Conservation (phyloP, 2,797 vertebrate species). For the Borostomias antarcticus region DNA sequence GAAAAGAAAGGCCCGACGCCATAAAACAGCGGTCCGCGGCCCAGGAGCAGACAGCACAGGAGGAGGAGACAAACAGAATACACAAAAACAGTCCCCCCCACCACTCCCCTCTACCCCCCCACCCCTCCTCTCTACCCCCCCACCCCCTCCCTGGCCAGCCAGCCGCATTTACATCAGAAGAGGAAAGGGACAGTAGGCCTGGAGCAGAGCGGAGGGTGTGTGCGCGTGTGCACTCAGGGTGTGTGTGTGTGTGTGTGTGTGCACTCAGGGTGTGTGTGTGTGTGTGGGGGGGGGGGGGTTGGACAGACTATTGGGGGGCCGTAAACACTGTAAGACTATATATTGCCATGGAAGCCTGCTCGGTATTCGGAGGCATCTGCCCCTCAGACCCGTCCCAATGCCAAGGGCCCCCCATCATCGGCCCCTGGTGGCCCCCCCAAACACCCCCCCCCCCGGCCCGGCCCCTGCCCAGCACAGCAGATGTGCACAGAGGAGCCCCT, state of each 20-base stretch:
- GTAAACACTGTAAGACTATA: slow-evolving; percentile 79
- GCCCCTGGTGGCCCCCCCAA: slow-evolving; percentile 46
- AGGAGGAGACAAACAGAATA: slow-evolving; percentile 47
- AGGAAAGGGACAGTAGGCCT: slow-evolving; percentile 66
- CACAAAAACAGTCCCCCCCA: slow-evolving; percentile 62
- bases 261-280: slow-evolving; percentile 49
- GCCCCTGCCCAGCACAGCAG: slow-evolving; percentile 72
- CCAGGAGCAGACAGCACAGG: slow-evolving; percentile 37
- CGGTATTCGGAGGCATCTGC: slow-evolving; percentile 73
- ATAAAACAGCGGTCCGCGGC: slow-evolving; percentile 14
- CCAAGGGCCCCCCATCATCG: slow-evolving; percentile 36
- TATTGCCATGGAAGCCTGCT: slow-evolving; percentile 74
- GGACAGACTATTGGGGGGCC: slow-evolving; percentile 63
- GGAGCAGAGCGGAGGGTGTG: slow-evolving; percentile 52
- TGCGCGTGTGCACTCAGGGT: background rate
- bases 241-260: background rate
- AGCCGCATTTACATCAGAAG: slow-evolving; percentile 80
- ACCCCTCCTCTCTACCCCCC: slow-evolving; percentile 19
- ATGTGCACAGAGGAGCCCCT: slow-evolving; percentile 71
- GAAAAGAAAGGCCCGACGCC: slow-evolving; percentile 24
- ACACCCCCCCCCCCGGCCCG: slow-evolving; percentile 51
- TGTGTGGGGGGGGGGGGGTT: slow-evolving; percentile 45
- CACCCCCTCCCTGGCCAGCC: slow-evolving; percentile 57
- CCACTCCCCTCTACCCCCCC: slow-evolving; percentile 20
- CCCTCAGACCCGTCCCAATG: slow-evolving; percentile 39